A percentile compares a stretch with the other conserved stretches of the same genome.
Evolutionary conservation across 2,888 invertebrate genomes (phyloP).

Genomic region (Sphaerophoria rueppellii): DNA sequence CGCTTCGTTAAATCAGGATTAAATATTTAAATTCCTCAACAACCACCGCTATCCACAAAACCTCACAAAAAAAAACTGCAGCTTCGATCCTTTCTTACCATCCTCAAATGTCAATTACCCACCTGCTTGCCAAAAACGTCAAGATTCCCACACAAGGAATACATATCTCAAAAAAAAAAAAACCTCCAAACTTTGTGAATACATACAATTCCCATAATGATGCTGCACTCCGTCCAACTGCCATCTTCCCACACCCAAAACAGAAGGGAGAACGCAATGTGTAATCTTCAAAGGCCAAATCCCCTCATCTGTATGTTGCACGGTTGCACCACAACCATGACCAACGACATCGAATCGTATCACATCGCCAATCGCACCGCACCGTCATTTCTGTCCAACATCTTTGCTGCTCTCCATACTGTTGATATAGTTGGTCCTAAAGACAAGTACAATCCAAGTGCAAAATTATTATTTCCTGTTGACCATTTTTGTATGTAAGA

Average conservation of each 20-base stretch:
- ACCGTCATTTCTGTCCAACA: background rate
- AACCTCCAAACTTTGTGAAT: conserved; percentile 35
- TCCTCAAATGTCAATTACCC: conserved; percentile 66
- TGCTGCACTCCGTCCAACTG: conserved; percentile 9
- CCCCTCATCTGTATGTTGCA: background rate
- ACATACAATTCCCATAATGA: conserved; percentile 46
- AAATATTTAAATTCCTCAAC: conserved; percentile 13
- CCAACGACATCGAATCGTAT: too few species aligned
- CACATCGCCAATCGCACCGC: too few species aligned
- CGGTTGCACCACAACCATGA: background rate
- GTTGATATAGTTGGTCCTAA: background rate
- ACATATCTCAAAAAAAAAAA: too few species aligned
- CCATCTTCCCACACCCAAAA: conserved; percentile 62
- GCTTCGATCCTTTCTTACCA: conserved; percentile 38
- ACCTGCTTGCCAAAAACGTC: conserved; percentile 61
- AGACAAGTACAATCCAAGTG: conserved; percentile 57
- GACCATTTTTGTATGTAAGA: conserved; percentile 63
- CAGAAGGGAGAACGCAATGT: conserved; percentile 45
- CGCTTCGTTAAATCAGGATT: conserved; percentile 22
- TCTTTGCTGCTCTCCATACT: background rate
- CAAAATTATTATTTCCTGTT: conserved; percentile 74
- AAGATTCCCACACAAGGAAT: conserved; percentile 62
- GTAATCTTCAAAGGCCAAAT: conserved; percentile 42
- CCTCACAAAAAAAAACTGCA: conserved; percentile 9
- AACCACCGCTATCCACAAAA: background rate